phyloP scores from a whole-genome alignment of 1,140 invertebrate genomes.

The Meteorus sp. region DNA sequence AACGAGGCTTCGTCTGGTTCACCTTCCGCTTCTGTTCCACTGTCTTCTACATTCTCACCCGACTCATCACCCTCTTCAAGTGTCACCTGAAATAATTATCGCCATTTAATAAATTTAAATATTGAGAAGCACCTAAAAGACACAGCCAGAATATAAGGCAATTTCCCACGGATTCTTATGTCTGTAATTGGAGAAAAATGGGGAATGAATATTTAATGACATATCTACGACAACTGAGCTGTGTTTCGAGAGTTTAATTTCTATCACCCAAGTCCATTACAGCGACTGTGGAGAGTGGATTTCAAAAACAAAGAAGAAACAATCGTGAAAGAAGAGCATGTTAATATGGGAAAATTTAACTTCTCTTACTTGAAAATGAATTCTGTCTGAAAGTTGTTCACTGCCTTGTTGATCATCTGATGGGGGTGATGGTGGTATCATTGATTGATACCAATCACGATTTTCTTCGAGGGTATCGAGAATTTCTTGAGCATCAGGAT shows the following conservation, averaged over 20 bases:
- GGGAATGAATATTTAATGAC: no score
- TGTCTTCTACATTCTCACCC: slow-evolving; percentile 60
- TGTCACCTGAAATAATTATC: slow-evolving; percentile 69
- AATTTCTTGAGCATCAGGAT: slow-evolving; percentile 97
- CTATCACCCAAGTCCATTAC: no score
- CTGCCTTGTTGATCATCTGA: slow-evolving; percentile 47
- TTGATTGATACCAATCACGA: slow-evolving; percentile 94
- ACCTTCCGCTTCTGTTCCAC: slow-evolving; percentile 45
- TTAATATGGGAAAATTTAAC: neutral
- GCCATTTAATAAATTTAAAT: slow-evolving; percentile 17
- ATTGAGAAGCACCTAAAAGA: no score
- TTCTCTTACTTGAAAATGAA: slow-evolving; percentile 66
- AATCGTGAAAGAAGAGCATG: no score
- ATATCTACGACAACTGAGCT: no score
- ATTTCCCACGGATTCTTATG: no score
- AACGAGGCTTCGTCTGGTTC: slow-evolving; percentile 57
- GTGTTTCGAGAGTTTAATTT: no score
- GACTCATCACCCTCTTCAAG: slow-evolving; percentile 79
- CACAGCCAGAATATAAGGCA: no score
- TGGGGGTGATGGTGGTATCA: slow-evolving; percentile 78
- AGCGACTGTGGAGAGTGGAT: no score
- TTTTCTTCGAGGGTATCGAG: slow-evolving; percentile 97
- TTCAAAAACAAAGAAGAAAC: no score
- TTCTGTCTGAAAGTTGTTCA: slow-evolving; percentile 64
- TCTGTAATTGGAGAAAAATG: no score